Base-by-base conservation (phyloP, 2,797 vertebrate genomes). In the Hypotaenidia okinawae region DNA sequence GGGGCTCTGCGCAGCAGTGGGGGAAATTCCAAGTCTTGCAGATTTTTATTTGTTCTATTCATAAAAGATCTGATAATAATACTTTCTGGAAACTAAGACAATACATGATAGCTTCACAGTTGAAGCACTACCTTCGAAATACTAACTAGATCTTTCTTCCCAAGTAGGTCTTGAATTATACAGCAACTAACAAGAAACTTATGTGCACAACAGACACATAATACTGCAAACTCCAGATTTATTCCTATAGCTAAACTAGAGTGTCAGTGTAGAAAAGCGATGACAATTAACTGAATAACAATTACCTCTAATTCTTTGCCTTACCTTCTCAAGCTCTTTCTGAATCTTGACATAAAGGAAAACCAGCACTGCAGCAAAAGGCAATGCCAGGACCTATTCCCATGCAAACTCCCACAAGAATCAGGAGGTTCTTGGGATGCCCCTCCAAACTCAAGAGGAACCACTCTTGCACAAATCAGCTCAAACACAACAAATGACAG, bases 1-100 rank as follows among this genome's bases (percentile, higher is more conserved):
- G 0, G 28, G 25, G 22, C 1, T 5, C 28, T 15, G 25, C 3
- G 0, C 11, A 32, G 41, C 7, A 0, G 62, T 30, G 35, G n/a
- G 1, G 19, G 12, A 74, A 89, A 47, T 6, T 8, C 58, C 11
- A 57, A 41, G 6, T 28, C 91, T 66, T 76, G 67, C 18, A 32
- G 5, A 41, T 67, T 74, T 77, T 43, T 17, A 63, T 63, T 82
- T 52, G 8, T 52, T 70, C 52, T 52, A 14, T 21, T 73, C 13
- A n/a, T 21, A 62, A 61, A 81, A 27, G 1, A 1, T 39, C 51
- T 51, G 87, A 52, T 9, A 75, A 33, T 9, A 54, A 37, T 22
- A 52, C 30, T 35, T 13, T 28, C 64, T 83, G 54, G 74, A 92
- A 85, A 80, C 8, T 33, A 86, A 70, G 27, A 52, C 14, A 49